A percentile compares a stretch with the other conserved stretches of the same genome.
Conservation (phyloP, 2,888 invertebrate genomes). For the Zootermopsis nevadensis region DNA sequence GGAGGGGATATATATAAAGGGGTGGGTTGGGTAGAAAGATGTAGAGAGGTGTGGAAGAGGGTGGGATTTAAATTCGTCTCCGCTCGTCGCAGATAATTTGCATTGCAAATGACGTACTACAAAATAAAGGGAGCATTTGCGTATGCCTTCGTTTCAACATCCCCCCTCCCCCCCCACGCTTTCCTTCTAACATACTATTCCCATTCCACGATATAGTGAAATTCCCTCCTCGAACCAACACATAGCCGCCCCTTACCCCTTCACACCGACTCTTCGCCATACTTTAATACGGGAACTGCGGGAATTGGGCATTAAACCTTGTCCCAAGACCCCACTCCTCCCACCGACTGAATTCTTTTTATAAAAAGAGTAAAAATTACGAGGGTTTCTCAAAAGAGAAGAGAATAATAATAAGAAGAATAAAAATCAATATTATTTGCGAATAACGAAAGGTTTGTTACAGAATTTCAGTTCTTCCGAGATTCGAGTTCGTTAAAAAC, state of each 20-base stretch:
- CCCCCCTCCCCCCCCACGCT: neutral
- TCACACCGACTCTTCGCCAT: conserved; percentile 19
- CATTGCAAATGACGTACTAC: conserved; percentile 50
- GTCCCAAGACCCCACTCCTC: neutral
- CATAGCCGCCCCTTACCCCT: conserved; percentile 29
- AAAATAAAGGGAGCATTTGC: conserved; percentile 40
- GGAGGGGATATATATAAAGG: conserved; percentile 14
- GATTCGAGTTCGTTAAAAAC: conserved; percentile 28
- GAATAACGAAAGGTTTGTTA: conserved; percentile 28
- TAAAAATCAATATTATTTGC: conserved; percentile 25
- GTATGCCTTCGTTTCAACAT: conserved; percentile 29
- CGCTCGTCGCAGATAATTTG: conserved; percentile 45
- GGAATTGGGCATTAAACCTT: conserved; percentile 43
- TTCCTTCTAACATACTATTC: conserved; percentile 5
- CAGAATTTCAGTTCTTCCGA: conserved; percentile 4
- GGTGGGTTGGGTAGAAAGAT: conserved; percentile 1
- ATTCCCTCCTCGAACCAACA: conserved; percentile 20
- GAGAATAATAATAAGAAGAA: conserved; percentile 26
- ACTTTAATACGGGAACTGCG: conserved; percentile 34
- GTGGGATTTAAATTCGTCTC: conserved; percentile 48
- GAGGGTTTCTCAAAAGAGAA: conserved; percentile 16
- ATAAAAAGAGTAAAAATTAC: conserved; percentile 16
- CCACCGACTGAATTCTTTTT: conserved; percentile 5
- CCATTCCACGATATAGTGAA: neutral
- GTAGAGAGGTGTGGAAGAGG: neutral